Conservation (phyloP, 2,113 vertebrate genomes). For the Centropus bengalensis region DNA sequence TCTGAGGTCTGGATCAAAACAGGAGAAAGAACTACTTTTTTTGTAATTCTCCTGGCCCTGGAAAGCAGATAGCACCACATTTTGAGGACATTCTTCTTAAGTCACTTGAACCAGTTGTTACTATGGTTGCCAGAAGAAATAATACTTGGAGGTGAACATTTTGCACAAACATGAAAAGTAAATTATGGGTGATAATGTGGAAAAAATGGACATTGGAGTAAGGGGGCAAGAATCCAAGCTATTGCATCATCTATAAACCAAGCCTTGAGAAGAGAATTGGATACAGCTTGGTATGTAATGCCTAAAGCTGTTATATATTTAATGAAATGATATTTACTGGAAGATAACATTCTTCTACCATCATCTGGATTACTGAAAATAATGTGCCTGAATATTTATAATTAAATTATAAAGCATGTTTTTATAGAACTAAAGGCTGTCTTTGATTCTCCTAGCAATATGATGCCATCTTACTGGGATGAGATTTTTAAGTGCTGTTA, state of each 20-base stretch:
- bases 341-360: conserved; percentile 3
- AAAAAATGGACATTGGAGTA: background rate
- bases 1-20: background rate
- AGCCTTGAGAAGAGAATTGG: background rate
- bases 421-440: background rate
- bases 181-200: background rate
- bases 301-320: background rate
- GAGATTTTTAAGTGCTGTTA: background rate
- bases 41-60: background rate
- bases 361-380: conserved; percentile 20
- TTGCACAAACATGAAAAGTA: background rate
- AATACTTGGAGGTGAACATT: background rate
- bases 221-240: background rate
- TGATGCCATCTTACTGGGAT: background rate
- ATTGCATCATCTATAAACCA: background rate
- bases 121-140: background rate
- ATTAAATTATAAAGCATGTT: conserved; percentile 6
- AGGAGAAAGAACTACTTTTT: background rate
- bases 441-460: background rate
- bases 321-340: background rate
- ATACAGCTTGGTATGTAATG: conserved; percentile 2
- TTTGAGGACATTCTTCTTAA: background rate
- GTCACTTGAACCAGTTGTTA: background rate
- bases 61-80: rapidly evolving
- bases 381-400: background rate